Evolutionary conservation across 2,797 vertebrate species (phyloP).

Genomic region (Echiichthys vipera): DNA sequence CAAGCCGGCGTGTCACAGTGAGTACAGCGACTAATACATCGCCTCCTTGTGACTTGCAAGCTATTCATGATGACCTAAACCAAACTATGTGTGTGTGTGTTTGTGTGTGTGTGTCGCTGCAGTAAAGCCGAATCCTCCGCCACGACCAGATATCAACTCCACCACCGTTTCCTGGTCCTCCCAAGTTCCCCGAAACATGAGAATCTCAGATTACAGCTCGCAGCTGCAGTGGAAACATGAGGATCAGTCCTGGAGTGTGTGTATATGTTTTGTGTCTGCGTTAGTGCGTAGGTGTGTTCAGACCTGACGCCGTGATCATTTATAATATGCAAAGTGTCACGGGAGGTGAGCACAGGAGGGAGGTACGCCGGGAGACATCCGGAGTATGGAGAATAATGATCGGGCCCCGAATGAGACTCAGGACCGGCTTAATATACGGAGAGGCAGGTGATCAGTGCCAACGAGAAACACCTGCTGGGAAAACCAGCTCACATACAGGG

Average conservation of each 20-base stretch:
- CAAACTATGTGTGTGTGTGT: not conserved
- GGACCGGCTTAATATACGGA: too few relatives aligned
- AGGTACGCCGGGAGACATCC: too few relatives aligned
- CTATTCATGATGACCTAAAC: not conserved
- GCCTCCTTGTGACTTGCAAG: not conserved
- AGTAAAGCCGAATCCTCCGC: slow-evolving; percentile 71
- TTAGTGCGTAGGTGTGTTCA: too few relatives aligned
- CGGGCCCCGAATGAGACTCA: too few relatives aligned
- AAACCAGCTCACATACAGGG: too few relatives aligned
- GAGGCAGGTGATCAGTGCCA: too few relatives aligned
- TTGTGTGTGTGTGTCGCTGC: slow-evolving; percentile 19
- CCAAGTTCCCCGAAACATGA: accelerated
- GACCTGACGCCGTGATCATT: too few relatives aligned
- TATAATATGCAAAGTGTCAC: too few relatives aligned
- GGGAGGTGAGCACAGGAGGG: too few relatives aligned
- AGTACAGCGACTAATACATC: slow-evolving; percentile 29
- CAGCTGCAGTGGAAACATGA: slow-evolving; percentile 62
- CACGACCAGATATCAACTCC: slow-evolving; percentile 25
- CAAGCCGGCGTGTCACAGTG: slow-evolving; percentile 33
- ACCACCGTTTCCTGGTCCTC: slow-evolving; percentile 43
- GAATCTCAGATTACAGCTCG: accelerated
- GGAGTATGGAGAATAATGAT: too few relatives aligned
- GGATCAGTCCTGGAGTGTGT: slow-evolving; percentile 60
- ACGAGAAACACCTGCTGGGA: too few relatives aligned
- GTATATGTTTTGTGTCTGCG: slow-evolving; percentile 3